These are phyloP conservation scores for Enhydra lutris DNA, from an alignment of 2,113 vertebrate genomes.

Conservation along the genomic window DNA sequence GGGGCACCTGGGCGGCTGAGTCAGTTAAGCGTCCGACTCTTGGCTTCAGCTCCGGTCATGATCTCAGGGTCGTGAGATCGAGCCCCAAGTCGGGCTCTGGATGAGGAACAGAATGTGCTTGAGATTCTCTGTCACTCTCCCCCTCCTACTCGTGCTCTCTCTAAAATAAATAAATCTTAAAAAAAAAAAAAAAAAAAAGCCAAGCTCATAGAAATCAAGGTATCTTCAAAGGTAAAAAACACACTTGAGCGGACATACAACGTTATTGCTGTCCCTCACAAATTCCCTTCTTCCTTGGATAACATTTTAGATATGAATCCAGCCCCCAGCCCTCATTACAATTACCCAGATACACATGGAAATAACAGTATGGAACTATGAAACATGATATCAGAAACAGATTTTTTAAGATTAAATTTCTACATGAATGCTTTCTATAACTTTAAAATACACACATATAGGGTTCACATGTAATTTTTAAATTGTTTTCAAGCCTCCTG, in stretches of 20 bases:
- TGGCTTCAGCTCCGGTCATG: background rate
- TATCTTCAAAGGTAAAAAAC: background rate
- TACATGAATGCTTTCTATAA: background rate
- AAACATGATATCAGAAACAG: background rate
- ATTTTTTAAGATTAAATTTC: background rate
- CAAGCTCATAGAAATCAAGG: background rate
- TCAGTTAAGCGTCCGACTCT: background rate
- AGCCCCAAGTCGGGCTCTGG: background rate
- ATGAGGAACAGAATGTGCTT: background rate
- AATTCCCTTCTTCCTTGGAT: background rate
- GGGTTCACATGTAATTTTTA: background rate
- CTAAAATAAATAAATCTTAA: background rate
- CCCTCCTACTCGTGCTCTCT: background rate
- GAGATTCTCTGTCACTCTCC: background rate
- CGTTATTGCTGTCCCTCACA: background rate
- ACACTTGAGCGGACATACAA: background rate
- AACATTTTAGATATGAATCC: background rate
- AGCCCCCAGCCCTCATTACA: background rate
- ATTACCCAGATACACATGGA: background rate
- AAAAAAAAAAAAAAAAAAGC: background rate
- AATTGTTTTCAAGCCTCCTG: background rate
- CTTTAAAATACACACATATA: background rate
- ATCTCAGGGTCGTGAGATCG: background rate
- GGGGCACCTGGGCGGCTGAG: accelerated
- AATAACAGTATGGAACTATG: background rate